Base-by-base conservation (phyloP, 2,113 vertebrate species). In the Xiphorhynchus elegans region DNA sequence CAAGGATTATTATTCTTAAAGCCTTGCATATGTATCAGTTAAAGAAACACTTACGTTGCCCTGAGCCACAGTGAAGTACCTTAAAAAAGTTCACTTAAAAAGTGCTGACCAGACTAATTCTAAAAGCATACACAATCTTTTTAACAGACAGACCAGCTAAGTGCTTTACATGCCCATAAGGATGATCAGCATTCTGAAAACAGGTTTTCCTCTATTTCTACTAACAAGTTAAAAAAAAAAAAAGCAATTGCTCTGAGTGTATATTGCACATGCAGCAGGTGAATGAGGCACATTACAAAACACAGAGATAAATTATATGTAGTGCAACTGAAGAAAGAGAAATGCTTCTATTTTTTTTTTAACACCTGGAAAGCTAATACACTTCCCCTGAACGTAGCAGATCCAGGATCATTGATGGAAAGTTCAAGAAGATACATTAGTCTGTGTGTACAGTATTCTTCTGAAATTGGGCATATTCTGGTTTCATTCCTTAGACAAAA, bases 11-110 rank as follows among this genome's bases (percentile, higher is more conserved):
- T 69, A 58, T 33, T 64, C 33, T 62, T 67, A 44, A 68, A 73
- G 49, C 11, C 44, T 67, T 63, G 21, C 17, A 26, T 5, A 21
- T 0, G 0, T 17, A 42, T 5, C 40, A 15, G 50, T 33, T 53
- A 44, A 23, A 52, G 42, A 67, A 44, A 31, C 6, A 67, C 18
- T 8, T 6, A 39, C 11, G 64, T 7, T 58, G 23, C 52, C 31
- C 44, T 50, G 13, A 72, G 52, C 13, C 52, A 33, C 35, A 64
- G 44, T 7, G 13, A 69, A 85, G 31, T 15, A 53, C 26, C n/a
- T 40, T n/a, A n/a, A 55, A 46, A 63, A 25, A 31, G 3, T n/a
- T 46, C 13, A 39, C 24, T 78, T 21, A 20, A 58, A 53, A 60
- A 47, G 18, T 60, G 24, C 5, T 16, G 50, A 87, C 58, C 14